Percentiles rank a stretch among this genome's conserved stretches.
Evolutionary conservation across 2,888 invertebrate genomes (phyloP).

Genomic region (Callyntrura sp.): DNA sequence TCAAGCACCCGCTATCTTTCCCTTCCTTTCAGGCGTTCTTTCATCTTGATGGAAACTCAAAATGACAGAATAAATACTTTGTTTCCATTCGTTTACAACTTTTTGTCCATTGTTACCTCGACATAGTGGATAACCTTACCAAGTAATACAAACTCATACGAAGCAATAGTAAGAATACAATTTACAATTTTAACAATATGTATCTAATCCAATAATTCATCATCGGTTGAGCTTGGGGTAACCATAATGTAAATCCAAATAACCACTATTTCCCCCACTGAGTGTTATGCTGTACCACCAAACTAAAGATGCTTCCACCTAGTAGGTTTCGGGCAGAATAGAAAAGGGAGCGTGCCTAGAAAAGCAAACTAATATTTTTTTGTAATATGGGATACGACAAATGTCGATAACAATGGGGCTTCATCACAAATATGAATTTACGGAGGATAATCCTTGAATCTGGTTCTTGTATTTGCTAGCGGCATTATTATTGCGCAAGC

Average conservation of each 20-base stretch:
- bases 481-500: too few relatives aligned
- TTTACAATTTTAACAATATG: slow-evolving; percentile 32
- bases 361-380: neutral
- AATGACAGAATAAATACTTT: slow-evolving; percentile 14
- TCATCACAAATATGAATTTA: slow-evolving; percentile 13
- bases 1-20: slow-evolving; percentile 10
- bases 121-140: neutral
- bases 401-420: neutral
- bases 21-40: neutral
- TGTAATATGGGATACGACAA: neutral
- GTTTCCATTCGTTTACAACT: neutral
- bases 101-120: neutral
- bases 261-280: neutral
- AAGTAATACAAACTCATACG: neutral
- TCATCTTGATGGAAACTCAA: slow-evolving; percentile 6
- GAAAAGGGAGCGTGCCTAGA: slow-evolving; percentile 3
- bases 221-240: neutral
- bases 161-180: neutral
- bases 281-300: neutral
- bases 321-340: neutral
- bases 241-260: neutral
- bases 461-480: too few relatives aligned
- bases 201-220: slow-evolving; percentile 49
- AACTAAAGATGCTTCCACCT: neutral
- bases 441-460: neutral